Percentiles rank a stretch among this genome's conserved stretches.
phyloP scores from a whole-genome alignment of 2,797 vertebrate genomes.

The Buceros bicornis region DNA sequence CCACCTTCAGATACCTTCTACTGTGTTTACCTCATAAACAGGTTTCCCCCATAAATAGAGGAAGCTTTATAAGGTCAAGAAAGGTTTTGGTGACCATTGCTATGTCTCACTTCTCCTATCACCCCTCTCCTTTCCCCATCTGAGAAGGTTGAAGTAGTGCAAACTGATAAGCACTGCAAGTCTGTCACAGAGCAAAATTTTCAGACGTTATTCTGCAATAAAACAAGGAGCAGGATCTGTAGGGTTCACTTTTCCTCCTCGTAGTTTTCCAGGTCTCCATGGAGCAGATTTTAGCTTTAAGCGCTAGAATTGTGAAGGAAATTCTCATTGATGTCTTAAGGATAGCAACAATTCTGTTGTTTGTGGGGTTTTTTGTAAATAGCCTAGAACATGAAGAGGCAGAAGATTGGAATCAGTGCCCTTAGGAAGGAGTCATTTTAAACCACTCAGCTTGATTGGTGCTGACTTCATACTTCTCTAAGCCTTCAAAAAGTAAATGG shows the following conservation, averaged over 20 bases:
- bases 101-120: background rate
- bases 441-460: background rate
- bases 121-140: background rate
- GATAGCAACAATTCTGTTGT: background rate
- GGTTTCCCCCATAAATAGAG: background rate
- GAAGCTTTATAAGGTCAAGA: background rate
- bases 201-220: background rate
- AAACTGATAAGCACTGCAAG: background rate
- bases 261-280: background rate
- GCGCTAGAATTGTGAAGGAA: background rate
- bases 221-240: background rate
- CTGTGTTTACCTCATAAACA: background rate
- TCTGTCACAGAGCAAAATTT: background rate
- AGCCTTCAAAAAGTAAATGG: constrained; percentile 7
- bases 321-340: background rate
- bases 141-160: background rate
- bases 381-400: background rate
- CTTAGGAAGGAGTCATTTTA: background rate
- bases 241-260: background rate
- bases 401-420: background rate
- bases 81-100: background rate
- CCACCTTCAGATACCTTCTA: background rate
- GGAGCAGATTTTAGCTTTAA: background rate
- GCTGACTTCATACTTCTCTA: background rate
- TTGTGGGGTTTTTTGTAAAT: background rate